Evolutionary conservation across 2,113 vertebrate species (phyloP), one percentile per base, ranked within the genome.

Genomic region (Alligator sinensis): DNA sequence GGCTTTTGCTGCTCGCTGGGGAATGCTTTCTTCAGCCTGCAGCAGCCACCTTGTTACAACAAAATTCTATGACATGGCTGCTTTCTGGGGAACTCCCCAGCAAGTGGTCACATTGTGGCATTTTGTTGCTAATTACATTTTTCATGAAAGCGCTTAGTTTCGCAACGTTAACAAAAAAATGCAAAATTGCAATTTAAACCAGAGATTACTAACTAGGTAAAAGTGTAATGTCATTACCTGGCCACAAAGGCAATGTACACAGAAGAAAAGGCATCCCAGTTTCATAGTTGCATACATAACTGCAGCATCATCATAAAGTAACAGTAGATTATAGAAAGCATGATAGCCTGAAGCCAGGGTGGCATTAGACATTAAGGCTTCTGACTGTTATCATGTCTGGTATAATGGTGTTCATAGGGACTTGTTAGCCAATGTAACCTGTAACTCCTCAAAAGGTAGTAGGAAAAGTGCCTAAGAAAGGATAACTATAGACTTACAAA

Each of bases 341-440:
- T 91, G 47, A 87, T 87, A 84, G 83, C 64, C 92, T n/a, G 70
- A 93, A 82, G 89, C 68, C 55, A 94, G 94, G 86, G 92, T 95
- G 86, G 96, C 94, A 96, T 94, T 96, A 95, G 87, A 54, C 84
- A 8, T 30, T 58, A 22, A 84, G 95, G 76, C 18, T 15, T 60
- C 66, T 90, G 87, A 95, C 94, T 90, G 86, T 81, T 91, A 63
- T 59, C 68, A 77, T 59, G 47, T 77, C 82, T 82, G 77, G 34
- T 90, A 92, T 92, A 93, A 91, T 89, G 89, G 68, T 94, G 80
- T 87, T 80, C 83, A 34, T 62, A 74, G 88, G 47, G 63, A 78
- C 83, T 96, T 11, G 2, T 82, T 94, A 97, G 55, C 9, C 92
- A 96, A 86, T 62, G 84, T 96, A 97, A 96, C 24, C 86, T 97